These are phyloP conservation scores for Meleagris gallopavo DNA, from an alignment of 2,113 vertebrate genomes.

Conservation along the genomic window DNA sequence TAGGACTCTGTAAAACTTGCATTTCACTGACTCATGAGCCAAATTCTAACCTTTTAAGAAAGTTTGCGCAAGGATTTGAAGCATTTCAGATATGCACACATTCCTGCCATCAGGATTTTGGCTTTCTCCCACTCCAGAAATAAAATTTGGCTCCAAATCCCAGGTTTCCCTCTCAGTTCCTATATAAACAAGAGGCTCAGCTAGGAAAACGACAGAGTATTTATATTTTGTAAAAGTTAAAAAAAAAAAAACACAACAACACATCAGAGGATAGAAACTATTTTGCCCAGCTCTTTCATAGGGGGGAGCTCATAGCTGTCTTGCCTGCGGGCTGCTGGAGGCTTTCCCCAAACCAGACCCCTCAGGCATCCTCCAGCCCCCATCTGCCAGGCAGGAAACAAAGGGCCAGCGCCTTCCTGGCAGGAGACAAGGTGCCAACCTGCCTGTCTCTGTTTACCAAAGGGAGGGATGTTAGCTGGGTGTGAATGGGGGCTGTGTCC, in stretches of 20 bases:
- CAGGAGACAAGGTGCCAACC: conserved; percentile 70
- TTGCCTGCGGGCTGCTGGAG: neutral
- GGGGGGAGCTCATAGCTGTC: neutral
- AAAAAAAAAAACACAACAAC: neutral
- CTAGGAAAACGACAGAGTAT: neutral
- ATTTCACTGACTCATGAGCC: neutral
- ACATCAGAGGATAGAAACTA: neutral
- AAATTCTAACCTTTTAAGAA: neutral
- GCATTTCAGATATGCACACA: neutral
- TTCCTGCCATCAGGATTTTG: neutral
- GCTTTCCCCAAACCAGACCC: conserved; percentile 64
- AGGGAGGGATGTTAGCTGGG: conserved; percentile 65
- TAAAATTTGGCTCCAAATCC: neutral
- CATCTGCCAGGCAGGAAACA: conserved; percentile 60
- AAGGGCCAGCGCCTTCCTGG: conserved; percentile 68
- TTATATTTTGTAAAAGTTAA: neutral
- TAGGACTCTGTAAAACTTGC: neutral
- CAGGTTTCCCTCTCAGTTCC: conserved; percentile 10
- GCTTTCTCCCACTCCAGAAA: neutral
- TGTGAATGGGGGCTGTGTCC: conserved; percentile 62
- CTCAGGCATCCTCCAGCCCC: conserved; percentile 55
- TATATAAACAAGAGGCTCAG: neutral
- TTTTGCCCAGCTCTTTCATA: neutral
- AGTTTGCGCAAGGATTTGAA: neutral
- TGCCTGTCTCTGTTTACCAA: conserved; percentile 70